These are phyloP conservation scores for Panurus biarmicus DNA, from an alignment of 2,113 vertebrate species.

Conservation along the genomic window DNA sequence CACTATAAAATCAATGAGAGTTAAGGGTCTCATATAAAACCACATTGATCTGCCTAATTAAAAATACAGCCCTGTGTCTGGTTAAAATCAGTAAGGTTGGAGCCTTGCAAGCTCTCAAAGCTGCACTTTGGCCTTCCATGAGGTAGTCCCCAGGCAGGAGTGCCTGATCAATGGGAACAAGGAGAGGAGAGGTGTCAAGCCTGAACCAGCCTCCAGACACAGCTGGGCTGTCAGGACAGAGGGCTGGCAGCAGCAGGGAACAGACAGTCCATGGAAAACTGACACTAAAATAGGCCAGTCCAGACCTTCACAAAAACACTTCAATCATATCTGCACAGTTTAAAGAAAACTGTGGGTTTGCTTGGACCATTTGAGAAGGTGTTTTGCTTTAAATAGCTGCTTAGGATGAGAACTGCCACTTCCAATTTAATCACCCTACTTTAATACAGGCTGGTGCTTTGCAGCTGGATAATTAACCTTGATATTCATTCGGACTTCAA, in stretches of 20 bases:
- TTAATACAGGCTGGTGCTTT: slow-evolving; percentile 1
- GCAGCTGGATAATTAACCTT: slow-evolving; percentile 51
- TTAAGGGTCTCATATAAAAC: not conserved
- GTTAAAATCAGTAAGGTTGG: not conserved
- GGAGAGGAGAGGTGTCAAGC: not conserved
- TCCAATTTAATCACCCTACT: slow-evolving; percentile 6
- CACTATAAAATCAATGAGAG: not conserved
- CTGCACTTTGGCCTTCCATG: not conserved
- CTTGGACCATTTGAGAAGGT: not conserved
- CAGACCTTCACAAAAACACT: not conserved
- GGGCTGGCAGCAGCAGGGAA: not conserved
- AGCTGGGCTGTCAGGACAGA: not conserved
- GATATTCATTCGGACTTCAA: slow-evolving; percentile 5
- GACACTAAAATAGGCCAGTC: not conserved
- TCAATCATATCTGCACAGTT: not conserved
- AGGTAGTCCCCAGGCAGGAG: not conserved
- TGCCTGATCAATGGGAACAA: not conserved
- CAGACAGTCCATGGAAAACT: not conserved
- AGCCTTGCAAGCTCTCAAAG: not conserved
- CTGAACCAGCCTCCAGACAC: not conserved
- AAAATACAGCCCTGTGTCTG: not conserved
- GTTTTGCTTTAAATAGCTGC: slow-evolving; percentile 20
- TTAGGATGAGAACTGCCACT: not conserved
- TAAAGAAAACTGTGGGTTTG: not conserved
- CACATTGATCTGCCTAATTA: not conserved